Conservation (phyloP, 2,888 invertebrate species). For the Agrilus biguttatus region DNA sequence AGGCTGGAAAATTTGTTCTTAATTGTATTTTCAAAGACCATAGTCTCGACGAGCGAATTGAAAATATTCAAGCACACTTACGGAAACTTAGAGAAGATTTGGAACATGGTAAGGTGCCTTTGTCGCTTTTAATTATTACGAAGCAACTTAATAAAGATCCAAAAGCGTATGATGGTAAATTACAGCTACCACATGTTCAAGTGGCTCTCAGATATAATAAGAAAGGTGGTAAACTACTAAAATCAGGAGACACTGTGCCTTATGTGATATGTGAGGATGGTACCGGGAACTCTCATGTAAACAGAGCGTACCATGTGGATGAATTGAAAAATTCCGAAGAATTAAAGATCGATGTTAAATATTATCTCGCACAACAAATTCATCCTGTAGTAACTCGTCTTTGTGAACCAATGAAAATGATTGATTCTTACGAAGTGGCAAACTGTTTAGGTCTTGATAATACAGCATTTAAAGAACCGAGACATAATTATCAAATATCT, state of each 20-base stretch:
- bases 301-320: constrained; percentile 87
- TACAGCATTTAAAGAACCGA: constrained; percentile 29
- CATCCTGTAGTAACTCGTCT: constrained; percentile 92
- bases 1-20: constrained; percentile 76
- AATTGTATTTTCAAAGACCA: constrained; percentile 73
- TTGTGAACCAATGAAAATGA: constrained; percentile 90
- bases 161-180: constrained; percentile 76
- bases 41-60: constrained; percentile 67
- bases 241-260: constrained; percentile 87
- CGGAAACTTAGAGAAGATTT: constrained; percentile 63
- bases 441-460: constrained; percentile 69
- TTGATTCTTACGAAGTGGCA: constrained; percentile 81
- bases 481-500: constrained; percentile 30
- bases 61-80: constrained; percentile 70
- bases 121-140: constrained; percentile 71
- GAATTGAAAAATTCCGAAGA: constrained; percentile 59
- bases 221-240: constrained; percentile 64
- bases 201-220: constrained; percentile 85
- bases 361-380: constrained; percentile 89
- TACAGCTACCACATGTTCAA: constrained; percentile 68
- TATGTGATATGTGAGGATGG: constrained; percentile 94
- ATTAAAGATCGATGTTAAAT: constrained; percentile 69
- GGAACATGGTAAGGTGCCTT: constrained; percentile 50
- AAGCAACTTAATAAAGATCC: constrained; percentile 94
- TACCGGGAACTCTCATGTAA: constrained; percentile 61